Evolutionary conservation across 2,888 invertebrate species (phyloP), one percentile per base, ranked within the genome.

Genomic region (Dryadula phaetusa): DNA sequence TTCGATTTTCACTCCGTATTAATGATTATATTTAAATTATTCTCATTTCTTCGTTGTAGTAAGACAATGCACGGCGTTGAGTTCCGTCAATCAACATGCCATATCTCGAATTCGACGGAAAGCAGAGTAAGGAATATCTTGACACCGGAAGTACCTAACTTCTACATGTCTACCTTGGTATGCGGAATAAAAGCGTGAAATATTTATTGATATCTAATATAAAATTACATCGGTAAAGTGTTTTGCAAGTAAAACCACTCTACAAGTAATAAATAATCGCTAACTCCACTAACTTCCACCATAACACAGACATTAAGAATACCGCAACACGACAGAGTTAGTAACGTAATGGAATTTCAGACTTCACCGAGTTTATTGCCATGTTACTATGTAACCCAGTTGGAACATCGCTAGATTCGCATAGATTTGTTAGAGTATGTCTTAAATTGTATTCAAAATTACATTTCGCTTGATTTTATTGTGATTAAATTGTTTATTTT

Each of bases 251-350:
- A 10, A 28, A 60, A 14, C 44, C 18, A 12, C 60, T 3, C 4
- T 12, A 42, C 28, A 28, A 46, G 44, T 46, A 12, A 46, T 18
- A 46, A 60, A 46, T n/a, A 60, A 60, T 28, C 56, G 56, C 47
- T 18, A 20, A 3, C 37, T 47, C 56, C 28, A 18, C 28, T 25
- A 20, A 64, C 56, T 60, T 60, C 20, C 18, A 54, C 63, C 64
- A 52, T 28, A 12, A 42, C 18, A 28, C 7, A 65, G 64, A 60
- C 64, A 65, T 65, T 65, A 52, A 60, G 60, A 65, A 47, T 20
- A 65, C 64, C 64, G 58, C 64, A 65, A 65, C 64, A 60, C 58
- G 64, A 65, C 47, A 40, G 64, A 65, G 64, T 60, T 65, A 65
- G 49, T 49, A 49, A 22, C 58, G 58, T 65, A 65, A 65, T 65